These are phyloP conservation scores for Trematomus loennbergii DNA, from an alignment of 2,113 vertebrate species.

Conservation along the genomic window DNA sequence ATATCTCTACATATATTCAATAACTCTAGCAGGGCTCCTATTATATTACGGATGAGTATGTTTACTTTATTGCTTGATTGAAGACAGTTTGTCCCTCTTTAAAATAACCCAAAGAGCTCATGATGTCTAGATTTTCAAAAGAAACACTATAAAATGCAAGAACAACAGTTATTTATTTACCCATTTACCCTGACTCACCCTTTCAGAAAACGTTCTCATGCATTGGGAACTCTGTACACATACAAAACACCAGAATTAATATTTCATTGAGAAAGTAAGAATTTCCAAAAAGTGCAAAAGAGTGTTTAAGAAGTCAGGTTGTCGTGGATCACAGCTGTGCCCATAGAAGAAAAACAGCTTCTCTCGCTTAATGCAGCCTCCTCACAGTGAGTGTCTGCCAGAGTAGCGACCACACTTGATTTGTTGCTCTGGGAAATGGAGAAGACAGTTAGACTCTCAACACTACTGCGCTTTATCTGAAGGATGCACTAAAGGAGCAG, in stretches of 20 bases:
- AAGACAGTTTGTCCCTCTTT: neutral
- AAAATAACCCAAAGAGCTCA: neutral
- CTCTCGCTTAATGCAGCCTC: slow-evolving; percentile 5
- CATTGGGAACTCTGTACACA: slow-evolving; percentile 21
- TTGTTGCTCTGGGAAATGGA: slow-evolving; percentile 74
- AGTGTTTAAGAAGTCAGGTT: slow-evolving; percentile 9
- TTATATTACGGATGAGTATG: neutral
- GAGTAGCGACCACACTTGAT: slow-evolving; percentile 59
- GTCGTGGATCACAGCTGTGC: neutral
- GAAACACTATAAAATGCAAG: slow-evolving; percentile 12
- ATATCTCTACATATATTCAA: neutral
- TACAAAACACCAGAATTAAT: slow-evolving; percentile 19
- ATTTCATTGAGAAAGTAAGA: slow-evolving; percentile 19
- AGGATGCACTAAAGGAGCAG: neutral
- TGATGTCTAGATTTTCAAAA: neutral
- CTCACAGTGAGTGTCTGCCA: slow-evolving; percentile 62
- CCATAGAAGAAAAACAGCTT: neutral
- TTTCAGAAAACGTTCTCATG: slow-evolving; percentile 10
- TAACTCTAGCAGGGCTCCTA: neutral
- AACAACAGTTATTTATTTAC: slow-evolving; percentile 3
- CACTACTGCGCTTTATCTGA: neutral
- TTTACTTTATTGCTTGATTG: neutral
- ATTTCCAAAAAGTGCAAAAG: slow-evolving; percentile 47
- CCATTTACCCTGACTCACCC: slow-evolving; percentile 7
- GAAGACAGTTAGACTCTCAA: slow-evolving; percentile 39